Percentiles rank a stretch among this genome's conserved stretches.
Conservation (phyloP, 2,113 vertebrate species). For the Symphodus melops region DNA sequence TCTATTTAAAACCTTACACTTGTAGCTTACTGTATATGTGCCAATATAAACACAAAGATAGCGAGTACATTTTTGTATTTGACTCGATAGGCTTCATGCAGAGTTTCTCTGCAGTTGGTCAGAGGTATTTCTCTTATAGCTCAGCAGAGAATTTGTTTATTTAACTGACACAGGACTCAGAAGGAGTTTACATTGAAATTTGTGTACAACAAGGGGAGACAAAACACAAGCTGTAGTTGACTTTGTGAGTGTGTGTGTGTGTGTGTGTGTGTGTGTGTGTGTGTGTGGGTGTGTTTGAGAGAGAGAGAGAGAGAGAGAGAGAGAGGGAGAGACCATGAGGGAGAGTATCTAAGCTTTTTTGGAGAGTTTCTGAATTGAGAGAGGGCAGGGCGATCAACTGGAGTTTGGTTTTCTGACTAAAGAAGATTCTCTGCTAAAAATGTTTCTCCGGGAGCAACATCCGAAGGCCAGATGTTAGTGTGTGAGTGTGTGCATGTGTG, state of each 20-base stretch:
- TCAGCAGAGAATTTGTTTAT: slow-evolving; percentile 7
- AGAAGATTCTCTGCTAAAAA: slow-evolving; percentile 7
- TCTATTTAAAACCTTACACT: too few relatives aligned
- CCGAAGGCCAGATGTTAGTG: slow-evolving; percentile 43
- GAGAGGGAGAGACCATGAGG: too few relatives aligned
- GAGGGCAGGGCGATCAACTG: neutral
- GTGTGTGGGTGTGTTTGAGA: slow-evolving; percentile 17
- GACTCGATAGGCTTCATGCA: neutral
- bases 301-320: too few relatives aligned
- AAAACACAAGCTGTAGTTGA: neutral
- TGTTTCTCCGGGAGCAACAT: slow-evolving; percentile 25
- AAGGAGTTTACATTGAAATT: slow-evolving; percentile 19
- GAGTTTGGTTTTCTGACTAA: neutral
- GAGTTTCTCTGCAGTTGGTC: too few relatives aligned
- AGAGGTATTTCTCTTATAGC: neutral
- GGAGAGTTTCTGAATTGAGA: neutral
- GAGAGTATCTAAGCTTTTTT: neutral
- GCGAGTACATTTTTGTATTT: neutral
- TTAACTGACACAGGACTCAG: slow-evolving; percentile 28
- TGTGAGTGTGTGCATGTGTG: neutral
- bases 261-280: slow-evolving; percentile 2
- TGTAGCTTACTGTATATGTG: too few relatives aligned
- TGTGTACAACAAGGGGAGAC: neutral
- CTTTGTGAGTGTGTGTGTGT: neutral
- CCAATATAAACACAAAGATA: too few relatives aligned